phyloP scores from a whole-genome alignment of 1,140 invertebrate genomes.

The Achatina immaculata region DNA sequence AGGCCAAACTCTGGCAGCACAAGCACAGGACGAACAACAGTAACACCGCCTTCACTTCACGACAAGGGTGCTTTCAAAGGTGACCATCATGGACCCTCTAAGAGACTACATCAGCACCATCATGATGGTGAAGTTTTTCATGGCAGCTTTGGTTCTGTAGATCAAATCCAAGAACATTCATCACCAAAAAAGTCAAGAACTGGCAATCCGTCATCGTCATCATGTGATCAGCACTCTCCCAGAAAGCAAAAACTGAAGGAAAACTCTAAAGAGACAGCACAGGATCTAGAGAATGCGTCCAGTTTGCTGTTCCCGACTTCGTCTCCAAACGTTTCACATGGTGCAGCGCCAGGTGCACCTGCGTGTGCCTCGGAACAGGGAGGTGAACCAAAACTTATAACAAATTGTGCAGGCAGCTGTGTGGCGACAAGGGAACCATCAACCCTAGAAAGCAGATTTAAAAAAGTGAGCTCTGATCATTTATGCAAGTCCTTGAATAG shows the following conservation, averaged over 20 bases:
- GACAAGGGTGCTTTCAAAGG: neutral
- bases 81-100: neutral
- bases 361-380: neutral
- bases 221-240: constrained; percentile 18
- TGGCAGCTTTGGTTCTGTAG: neutral
- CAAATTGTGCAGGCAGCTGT: neutral
- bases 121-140: constrained; percentile 17
- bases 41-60: constrained; percentile 37
- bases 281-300: neutral
- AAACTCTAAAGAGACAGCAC: neutral
- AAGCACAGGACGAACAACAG: constrained; percentile 47
- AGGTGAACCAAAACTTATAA: constrained; percentile 19
- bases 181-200: constrained; percentile 21
- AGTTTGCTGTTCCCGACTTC: neutral
- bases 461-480: neutral
- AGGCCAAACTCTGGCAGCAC: constrained; percentile 39
- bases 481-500: neutral
- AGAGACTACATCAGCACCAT: constrained; percentile 14
- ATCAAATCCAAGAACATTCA: neutral
- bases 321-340: neutral
- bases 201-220: neutral
- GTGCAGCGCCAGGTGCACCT: neutral
- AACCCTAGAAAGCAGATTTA: neutral
- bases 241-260: constrained; percentile 21
- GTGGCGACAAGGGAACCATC: neutral